These are phyloP conservation scores for Turritopsis dohrnii DNA, from an alignment of 30 jellyfish, hydroid and myxozoan species.

Conservation along the genomic window DNA sequence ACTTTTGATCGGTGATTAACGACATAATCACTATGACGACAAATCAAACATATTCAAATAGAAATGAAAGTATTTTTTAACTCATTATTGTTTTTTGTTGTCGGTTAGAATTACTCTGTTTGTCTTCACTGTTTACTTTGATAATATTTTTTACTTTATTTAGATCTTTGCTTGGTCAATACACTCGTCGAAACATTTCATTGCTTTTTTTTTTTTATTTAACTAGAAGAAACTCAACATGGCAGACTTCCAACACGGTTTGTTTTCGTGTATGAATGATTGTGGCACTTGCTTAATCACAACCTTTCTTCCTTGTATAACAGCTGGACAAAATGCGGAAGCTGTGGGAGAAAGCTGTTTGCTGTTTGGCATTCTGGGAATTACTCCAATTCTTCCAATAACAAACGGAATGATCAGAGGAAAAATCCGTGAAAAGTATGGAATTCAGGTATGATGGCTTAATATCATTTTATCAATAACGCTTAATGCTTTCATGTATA, in stretches of 20 bases:
- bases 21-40: no score
- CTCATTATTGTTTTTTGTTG: no score
- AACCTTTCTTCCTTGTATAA: constrained; percentile 23
- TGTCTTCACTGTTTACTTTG: no score
- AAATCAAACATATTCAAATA: no score
- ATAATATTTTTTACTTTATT: no score
- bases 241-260: constrained; percentile 32
- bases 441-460: constrained; percentile 28
- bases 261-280: constrained; percentile 32
- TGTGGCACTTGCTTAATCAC: constrained; percentile 23
- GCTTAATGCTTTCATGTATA: no score
- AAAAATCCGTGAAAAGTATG: constrained; percentile 39
- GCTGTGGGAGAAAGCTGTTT: constrained; percentile 35
- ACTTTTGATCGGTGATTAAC: no score
- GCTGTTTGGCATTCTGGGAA: constrained; percentile 24
- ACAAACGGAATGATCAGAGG: constrained; percentile 25
- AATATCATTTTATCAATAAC: not conserved
- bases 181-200: no score
- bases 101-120: no score
- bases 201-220: no score
- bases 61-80: no score
- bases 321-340: constrained; percentile 44
- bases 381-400: constrained; percentile 8
- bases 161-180: no score
- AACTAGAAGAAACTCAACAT: not conserved